Evolutionary conservation across 2,113 vertebrate genomes (phyloP).

Genomic region (human (Homo sapiens)): GRCh38 chr1:77032001-77032500

Average conservation of each 20-base stretch:
- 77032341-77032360: background rate
- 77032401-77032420: background rate
- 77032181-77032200: background rate
- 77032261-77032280: background rate
- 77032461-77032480: background rate
- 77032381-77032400: background rate
- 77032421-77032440: background rate
- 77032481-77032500: background rate
- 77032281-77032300: background rate
- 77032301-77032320: background rate
- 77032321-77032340: background rate
- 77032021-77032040: background rate
- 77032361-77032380: background rate
- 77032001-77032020: background rate
- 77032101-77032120: background rate
- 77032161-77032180: background rate
- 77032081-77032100: background rate
- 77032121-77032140: background rate
- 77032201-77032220: background rate
- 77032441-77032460: background rate
- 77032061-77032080: background rate
- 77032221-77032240: background rate
- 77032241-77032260: fast-evolving
- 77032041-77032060: background rate
- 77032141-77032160: background rate